Base-by-base conservation (phyloP, 2,797 vertebrate species). In the Girardinus metallicus region DNA sequence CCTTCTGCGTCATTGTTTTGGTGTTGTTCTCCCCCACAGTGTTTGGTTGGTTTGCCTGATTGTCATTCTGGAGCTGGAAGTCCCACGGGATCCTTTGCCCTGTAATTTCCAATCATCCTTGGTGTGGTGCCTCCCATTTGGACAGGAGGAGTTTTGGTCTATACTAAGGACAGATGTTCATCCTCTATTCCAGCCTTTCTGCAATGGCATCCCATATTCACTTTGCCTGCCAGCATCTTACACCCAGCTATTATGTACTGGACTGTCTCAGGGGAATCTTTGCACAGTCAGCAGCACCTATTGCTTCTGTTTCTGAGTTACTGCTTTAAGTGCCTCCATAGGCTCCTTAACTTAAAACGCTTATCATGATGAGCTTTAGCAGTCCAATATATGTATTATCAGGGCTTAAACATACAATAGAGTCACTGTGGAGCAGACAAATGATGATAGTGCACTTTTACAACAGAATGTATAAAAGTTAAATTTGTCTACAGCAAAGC, bases 281-380 rank as follows among this genome's bases (percentile, higher is more conserved):
- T 71, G 68, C 68, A 71, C 41, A 44, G 68, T 71, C 68, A 44
- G 64, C 64, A 41, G 36, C 64, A 41, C 36, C 34, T 66, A 39
- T 11, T 43, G 39, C 66, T 43, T 68, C 36, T 66, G 9, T 12
- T 39, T 8, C 34, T 39, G 15, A 39, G 21, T 43, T 23, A 2
- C 23, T 26, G 21, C 4, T 70, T n/a, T 44, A 12, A 44, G 68
- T n/a, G n/a, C 26, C 5, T 44, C 68, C 1, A n/a, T n/a, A 71
- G 39, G 41, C 23, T 70, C 23, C 4, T 43, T 15, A 26, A 8
- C 26, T 44, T 44, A n/a, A 71, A 71, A 71, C 1, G 12, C n/a
- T 71, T 44, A 43, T n/a, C 1, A 3, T 44, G 26, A 43, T 26
- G 1, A 44, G 26, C 66, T 44, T 70, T 70, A n/a, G n/a, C 11